A percentile compares a stretch with the other conserved stretches of the same genome.
These are phyloP conservation scores for Paramisgurnus dabryanus DNA, from an alignment of 2,113 vertebrate genomes.

Conservation along the genomic window DNA sequence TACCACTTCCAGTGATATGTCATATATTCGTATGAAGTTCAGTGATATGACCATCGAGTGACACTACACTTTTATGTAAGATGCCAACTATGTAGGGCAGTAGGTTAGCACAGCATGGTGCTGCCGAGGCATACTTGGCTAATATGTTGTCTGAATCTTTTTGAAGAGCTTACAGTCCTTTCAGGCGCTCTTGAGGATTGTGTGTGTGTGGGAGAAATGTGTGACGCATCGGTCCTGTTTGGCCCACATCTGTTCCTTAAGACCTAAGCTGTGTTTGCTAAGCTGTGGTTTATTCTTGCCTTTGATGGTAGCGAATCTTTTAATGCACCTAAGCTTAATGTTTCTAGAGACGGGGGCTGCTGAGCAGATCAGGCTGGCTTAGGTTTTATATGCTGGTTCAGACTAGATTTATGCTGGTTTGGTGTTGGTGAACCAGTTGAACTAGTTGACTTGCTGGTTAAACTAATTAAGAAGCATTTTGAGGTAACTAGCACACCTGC, in stretches of 20 bases:
- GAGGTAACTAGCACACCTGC: too few species aligned
- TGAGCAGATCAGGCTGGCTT: background rate
- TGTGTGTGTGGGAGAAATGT: background rate
- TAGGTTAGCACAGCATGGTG: slow-evolving; percentile 59
- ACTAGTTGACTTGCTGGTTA: too few species aligned
- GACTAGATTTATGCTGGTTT: background rate
- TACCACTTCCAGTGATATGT: too few species aligned
- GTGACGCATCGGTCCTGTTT: slow-evolving; percentile 8
- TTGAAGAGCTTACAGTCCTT: slow-evolving; percentile 6
- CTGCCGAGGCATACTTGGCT: slow-evolving; percentile 35
- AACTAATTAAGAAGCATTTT: too few species aligned
- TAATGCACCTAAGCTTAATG: slow-evolving; percentile 28
- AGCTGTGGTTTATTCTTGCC: slow-evolving; percentile 19
- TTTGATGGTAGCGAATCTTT: slow-evolving; percentile 23
- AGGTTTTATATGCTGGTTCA: background rate
- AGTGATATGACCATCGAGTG: background rate
- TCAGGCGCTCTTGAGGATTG: background rate
- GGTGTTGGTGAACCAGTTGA: background rate
- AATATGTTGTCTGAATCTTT: slow-evolving; percentile 5
- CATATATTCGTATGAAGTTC: too few species aligned
- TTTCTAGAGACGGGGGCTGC: background rate
- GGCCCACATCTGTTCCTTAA: slow-evolving; percentile 27
- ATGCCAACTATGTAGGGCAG: background rate
- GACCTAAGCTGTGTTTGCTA: slow-evolving; percentile 26
- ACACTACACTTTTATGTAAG: background rate